Evolutionary conservation across 1,140 invertebrate species (phyloP), one percentile per base, ranked within the genome.

Genomic region (Pygmarrhopalites habei): DNA sequence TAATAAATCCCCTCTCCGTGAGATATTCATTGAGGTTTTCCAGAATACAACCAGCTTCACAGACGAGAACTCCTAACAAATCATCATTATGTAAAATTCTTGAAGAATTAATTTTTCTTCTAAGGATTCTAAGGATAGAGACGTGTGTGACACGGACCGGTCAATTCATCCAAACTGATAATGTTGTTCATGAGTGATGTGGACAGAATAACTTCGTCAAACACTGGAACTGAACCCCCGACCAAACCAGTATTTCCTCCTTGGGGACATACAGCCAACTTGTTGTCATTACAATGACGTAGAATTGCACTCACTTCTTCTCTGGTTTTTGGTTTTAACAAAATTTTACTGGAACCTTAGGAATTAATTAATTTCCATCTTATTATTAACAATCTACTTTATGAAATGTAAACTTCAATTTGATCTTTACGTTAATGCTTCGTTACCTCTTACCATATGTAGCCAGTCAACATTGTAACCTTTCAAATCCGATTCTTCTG

Each of bases 181-280:
- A 98, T 85, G 72, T 88, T 80, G 75, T 98, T 94, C 85, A 99
- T 89, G 2, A 90, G 80, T 41, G 80, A 79, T 65, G 89, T 86
- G 7, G 86, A 94, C 0, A 99, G 65, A 17, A 99, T 83, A 59
- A 99, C 85, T 81, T 99, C 96, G 79, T 99, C 95, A 79, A 94
- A 96, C 15, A 98, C 90, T 1, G 96, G 96, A 14, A 94, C 89
- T 69, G 87, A 88, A 0, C 93, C 94, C 32, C 90, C 92, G 7
- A 94, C 91, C 1, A 96, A 77, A 1, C 95, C 92, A 0, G 92
- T 97, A 74, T 95, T 95, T 3, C 93, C 93, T 51, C 90, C 93
- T 78, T 98, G 95, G 1, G 95, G 92, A 52, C 66, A 67, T 2
- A 98, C 86, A 1, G 95, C 94, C 51, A 99, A 74, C 47, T 81